Base-by-base conservation (phyloP, 1,140 invertebrate genomes). In the Wiebesia pumilae region DNA sequence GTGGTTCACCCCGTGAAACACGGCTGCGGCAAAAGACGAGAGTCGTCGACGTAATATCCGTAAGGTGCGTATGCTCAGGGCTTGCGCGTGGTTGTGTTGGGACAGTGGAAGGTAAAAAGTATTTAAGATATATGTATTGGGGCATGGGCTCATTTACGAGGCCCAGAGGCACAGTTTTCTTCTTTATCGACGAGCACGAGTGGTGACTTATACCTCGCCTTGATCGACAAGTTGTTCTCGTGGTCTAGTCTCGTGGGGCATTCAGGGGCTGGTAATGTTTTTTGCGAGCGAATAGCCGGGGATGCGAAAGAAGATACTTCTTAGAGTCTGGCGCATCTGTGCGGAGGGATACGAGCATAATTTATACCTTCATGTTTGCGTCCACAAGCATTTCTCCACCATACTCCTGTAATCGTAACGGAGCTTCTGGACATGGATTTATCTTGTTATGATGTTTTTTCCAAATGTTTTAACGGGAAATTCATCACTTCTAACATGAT, bases 91-190 rank as follows among this genome's bases (percentile, higher is more conserved):
- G n/a, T n/a, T n/a, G n/a, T n/a, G n/a, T n/a, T n/a, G n/a, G n/a
- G n/a, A n/a, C n/a, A 58, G 58, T 3, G 58, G 27, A 1, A 54
- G 35, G 40, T 35, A 65, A 83, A 83, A 83, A 83, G 73, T 35
- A 54, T 65, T 43, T 27, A 10, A 62, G 73, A 67, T 79, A 79
- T 78, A 47, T 77, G 75, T 79, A 19, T 30, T 40, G 43, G 65
- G 30, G 21, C 27, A 24, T 3, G 27, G 54, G 1, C 19, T 51
- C 78, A 73, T 85, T 85, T 85, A 85, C 84, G 84, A 85, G 84
- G 67, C 84, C 84, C 78, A 65, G 47, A 73, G 78, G 84, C 80
- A 78, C 78, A 71, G 84, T 85, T 85, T 85, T 85, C 78, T 78
- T 62, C 27, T 62, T 62, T 24, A 62, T 24, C 69, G 35, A n/a